Base-by-base conservation (phyloP, 2,888 invertebrate species). In the Zygaena filipendulae region DNA sequence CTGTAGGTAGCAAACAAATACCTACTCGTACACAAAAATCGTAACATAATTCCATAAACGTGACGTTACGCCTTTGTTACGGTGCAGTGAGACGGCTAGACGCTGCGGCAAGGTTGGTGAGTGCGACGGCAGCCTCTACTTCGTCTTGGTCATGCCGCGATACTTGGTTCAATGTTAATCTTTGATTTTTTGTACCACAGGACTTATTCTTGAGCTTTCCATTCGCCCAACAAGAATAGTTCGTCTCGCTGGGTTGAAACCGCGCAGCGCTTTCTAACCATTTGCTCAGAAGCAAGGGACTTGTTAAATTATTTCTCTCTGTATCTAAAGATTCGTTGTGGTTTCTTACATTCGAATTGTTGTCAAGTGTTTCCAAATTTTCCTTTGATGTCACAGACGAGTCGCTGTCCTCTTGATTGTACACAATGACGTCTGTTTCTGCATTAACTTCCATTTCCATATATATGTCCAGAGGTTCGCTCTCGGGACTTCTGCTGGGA, bases 251-350 rank as follows among this genome's bases (percentile, higher is more conserved):
- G 1, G 89, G 90, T 39, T 85, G 85, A 54, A 89, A 90, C 39
- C 87, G 83, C 1, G 85, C 88, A 0, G 90, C 87, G 49, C 89
- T 90, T 51, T 88, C 87, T 25, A 89, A 58, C 90, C 90, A 90
- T 52, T 88, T 89, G 22, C 86, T 85, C 8, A 90, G 74, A 50
- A 88, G 82, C 20, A 87, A 75, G 2, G 85, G 85, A 35, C 74
- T 70, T 4, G 69, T 84, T 49, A 64, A 82, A 6, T 27, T 36
- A 20, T 49, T 53, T 32, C 63, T 57, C 4, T 55, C 38, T 26
- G 58, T 55, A 13, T 57, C 52, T 19, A 32, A 38, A 11, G 32
- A 27, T 30, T 35, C 44, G 13, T 43, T 52, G 26, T 39, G 45
- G 19, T 52, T 51, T 26, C 51, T 34, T 35, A 46, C 57, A 31